These are phyloP conservation scores for Stictonetta naevosa DNA, from an alignment of 2,113 vertebrate genomes.

Conservation along the genomic window DNA sequence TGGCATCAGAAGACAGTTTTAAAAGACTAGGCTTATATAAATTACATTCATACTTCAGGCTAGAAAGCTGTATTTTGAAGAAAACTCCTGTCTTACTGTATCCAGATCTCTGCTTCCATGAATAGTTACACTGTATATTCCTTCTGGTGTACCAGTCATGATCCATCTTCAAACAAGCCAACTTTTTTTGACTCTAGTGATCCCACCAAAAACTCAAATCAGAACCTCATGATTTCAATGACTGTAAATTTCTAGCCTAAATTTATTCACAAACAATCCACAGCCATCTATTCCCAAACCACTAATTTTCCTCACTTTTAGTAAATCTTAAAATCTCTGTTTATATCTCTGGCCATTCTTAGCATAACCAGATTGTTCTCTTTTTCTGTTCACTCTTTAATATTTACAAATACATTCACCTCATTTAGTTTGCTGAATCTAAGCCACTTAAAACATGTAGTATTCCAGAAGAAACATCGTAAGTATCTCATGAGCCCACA, in stretches of 20 bases:
- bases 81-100: background rate
- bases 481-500: background rate
- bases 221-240: background rate
- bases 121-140: background rate
- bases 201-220: background rate
- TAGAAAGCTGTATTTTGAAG: background rate
- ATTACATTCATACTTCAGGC: background rate
- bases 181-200: fast-evolving
- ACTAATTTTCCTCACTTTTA: background rate
- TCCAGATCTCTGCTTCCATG: background rate
- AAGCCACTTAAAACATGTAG: background rate
- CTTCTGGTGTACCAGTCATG: background rate
- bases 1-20: background rate
- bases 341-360: background rate
- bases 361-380: background rate
- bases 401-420: background rate
- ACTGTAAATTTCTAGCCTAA: background rate
- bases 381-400: background rate
- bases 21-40: background rate
- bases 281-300: background rate
- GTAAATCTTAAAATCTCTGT: background rate
- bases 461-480: background rate
- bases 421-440: background rate
- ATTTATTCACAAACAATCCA: background rate
- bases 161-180: background rate